A percentile compares a stretch with the other conserved stretches of the same genome.
These are phyloP conservation scores for Hyla sarda DNA, from an alignment of 2,113 vertebrate species.

Conservation along the genomic window DNA sequence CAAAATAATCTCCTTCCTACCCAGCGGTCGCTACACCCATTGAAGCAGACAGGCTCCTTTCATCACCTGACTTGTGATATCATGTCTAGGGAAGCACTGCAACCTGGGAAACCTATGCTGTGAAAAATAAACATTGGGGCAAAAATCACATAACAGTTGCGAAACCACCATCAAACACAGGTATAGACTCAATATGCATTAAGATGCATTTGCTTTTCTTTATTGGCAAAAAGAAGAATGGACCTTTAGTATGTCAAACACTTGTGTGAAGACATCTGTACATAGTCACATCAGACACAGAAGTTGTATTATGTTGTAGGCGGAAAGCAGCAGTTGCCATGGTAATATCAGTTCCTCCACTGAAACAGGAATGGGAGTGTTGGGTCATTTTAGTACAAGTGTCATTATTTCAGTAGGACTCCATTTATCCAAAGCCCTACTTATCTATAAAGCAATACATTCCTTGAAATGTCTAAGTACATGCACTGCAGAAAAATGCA, in stretches of 20 bases:
- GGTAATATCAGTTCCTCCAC: background rate
- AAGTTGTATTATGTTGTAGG: background rate
- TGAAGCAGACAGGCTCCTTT: too few relatives aligned
- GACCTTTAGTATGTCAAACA: background rate
- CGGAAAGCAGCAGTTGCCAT: background rate
- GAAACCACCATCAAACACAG: too few relatives aligned
- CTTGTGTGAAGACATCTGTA: background rate
- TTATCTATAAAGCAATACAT: background rate
- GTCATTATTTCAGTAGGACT: slow-evolving; percentile 6
- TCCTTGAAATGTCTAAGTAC: background rate
- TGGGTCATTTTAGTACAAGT: slow-evolving; percentile 9
- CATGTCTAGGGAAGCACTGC: too few relatives aligned
- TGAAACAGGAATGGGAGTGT: slow-evolving; percentile 1
- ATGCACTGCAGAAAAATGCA: background rate
- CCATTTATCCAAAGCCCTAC: background rate
- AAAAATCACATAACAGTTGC: too few relatives aligned
- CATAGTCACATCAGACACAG: background rate
- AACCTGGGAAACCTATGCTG: too few relatives aligned
- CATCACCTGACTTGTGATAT: too few relatives aligned
- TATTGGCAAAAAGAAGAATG: background rate
- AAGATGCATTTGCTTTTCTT: background rate
- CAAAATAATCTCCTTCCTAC: too few relatives aligned
- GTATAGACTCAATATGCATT: background rate
- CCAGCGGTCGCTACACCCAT: too few relatives aligned
- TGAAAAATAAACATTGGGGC: too few relatives aligned